Evolutionary conservation across 2,888 invertebrate species (phyloP).

Genomic region (Chrysolina oricalcia): DNA sequence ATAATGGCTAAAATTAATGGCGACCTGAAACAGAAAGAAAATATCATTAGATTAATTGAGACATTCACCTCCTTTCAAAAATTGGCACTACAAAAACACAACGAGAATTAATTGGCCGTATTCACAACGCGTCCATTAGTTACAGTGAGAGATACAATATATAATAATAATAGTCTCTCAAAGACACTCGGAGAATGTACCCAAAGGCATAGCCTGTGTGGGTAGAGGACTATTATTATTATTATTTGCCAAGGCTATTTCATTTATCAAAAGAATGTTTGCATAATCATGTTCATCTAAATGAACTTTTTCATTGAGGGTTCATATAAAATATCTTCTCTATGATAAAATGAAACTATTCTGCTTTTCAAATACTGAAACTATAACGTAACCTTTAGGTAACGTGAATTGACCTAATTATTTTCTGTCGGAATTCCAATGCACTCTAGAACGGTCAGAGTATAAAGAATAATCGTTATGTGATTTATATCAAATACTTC

Average conservation of each 20-base stretch:
- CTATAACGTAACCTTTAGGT: neutral
- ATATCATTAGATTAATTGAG: constrained; percentile 33
- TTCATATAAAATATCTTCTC: too few relatives aligned
- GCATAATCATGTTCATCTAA: neutral
- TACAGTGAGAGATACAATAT: too few relatives aligned
- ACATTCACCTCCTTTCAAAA: constrained; percentile 15
- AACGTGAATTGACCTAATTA: neutral
- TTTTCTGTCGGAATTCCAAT: neutral
- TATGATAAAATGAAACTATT: neutral
- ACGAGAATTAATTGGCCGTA: neutral
- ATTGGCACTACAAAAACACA: neutral
- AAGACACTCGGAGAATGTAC: too few relatives aligned
- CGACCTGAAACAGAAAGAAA: constrained; percentile 75
- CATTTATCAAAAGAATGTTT: neutral
- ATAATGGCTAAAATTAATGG: constrained; percentile 77
- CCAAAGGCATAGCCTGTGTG: too few relatives aligned
- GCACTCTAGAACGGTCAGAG: neutral
- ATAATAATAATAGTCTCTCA: too few relatives aligned
- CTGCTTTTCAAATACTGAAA: neutral
- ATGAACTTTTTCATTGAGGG: neutral
- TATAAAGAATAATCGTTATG: constrained; percentile 1
- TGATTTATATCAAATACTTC: constrained; percentile 22
- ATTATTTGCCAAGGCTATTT: too few relatives aligned
- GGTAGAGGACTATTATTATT: too few relatives aligned
- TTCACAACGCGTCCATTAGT: neutral